These are phyloP conservation scores for Fukomys damarensis DNA, from an alignment of 2,113 vertebrate genomes.

Conservation along the genomic window DNA sequence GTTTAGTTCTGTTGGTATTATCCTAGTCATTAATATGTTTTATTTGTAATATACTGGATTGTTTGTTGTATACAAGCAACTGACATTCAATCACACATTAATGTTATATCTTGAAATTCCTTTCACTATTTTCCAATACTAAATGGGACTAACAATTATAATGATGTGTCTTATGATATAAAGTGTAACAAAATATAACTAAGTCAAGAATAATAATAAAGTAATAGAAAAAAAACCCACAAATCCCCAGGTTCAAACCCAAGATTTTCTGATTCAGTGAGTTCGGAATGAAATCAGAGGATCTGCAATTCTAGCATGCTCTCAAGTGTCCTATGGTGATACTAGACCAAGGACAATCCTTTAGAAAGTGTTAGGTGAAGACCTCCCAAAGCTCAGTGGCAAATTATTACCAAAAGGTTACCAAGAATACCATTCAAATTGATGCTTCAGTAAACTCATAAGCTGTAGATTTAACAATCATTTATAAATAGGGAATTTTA, in stretches of 20 bases:
- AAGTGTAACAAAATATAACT: constrained; percentile 49
- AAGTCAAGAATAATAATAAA: constrained; percentile 14
- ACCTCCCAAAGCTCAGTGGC: neutral
- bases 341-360: neutral
- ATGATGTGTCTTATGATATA: constrained; percentile 59
- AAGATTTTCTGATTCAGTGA: neutral
- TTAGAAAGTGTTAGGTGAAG: neutral
- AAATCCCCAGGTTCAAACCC: neutral
- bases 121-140: constrained; percentile 63
- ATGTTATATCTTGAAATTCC: too few relatives aligned
- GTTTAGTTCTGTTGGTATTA: constrained; percentile 78
- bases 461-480: neutral
- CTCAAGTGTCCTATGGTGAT: neutral
- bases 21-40: constrained; percentile 76
- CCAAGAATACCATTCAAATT: neutral
- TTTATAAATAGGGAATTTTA: neutral
- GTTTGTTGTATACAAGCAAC: constrained; percentile 79
- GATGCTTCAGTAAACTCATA: neutral
- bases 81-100: constrained; percentile 75
- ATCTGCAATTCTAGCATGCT: neutral
- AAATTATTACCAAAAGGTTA: neutral
- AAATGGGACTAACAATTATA: constrained; percentile 47
- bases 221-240: constrained; percentile 45
- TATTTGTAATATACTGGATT: constrained; percentile 80
- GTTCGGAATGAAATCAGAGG: neutral